Conservation (phyloP, 2,888 invertebrate species). For the Nomada ruficornis region DNA sequence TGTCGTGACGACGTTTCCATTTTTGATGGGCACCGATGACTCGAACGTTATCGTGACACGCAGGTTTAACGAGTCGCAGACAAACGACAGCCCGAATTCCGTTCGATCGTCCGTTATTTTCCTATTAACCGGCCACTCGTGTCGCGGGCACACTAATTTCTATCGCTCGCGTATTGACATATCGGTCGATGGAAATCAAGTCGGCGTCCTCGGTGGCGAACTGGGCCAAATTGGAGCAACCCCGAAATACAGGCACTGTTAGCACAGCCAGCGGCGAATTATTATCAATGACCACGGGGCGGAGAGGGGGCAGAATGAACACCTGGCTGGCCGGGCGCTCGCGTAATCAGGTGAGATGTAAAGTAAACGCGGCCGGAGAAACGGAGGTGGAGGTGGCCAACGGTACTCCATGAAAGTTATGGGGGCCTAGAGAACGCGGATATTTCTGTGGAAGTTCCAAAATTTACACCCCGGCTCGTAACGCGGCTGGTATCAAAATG, state of each 20-base stretch:
- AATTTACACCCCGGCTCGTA: conserved; percentile 58
- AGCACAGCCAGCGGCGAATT: conserved; percentile 16
- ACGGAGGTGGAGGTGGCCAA: background rate
- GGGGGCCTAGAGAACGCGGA: conserved; percentile 43
- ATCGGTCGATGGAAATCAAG: conserved; percentile 44
- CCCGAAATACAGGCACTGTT: conserved; percentile 19
- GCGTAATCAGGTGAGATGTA: conserved; percentile 20
- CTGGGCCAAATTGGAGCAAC: conserved; percentile 3
- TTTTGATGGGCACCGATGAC: background rate
- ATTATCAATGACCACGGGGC: conserved; percentile 40
- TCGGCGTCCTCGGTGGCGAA: conserved; percentile 11
- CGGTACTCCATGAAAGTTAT: conserved; percentile 49
- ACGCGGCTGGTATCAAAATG: conserved; percentile 63
- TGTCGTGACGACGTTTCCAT: background rate
- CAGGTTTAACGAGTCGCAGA: background rate
- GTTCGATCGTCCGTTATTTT: conserved; percentile 23
- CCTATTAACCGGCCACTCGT: conserved; percentile 24
- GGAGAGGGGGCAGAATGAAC: background rate
- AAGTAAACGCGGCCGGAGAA: conserved; percentile 28
- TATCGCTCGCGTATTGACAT: conserved; percentile 37
- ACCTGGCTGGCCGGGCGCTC: background rate
- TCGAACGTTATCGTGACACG: no score
- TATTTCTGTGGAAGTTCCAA: conserved; percentile 47
- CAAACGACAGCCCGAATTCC: conserved; percentile 1
- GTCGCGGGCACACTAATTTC: conserved; percentile 37